Conservation (phyloP, 2,113 vertebrate genomes). For the Galeopterus variegatus region DNA sequence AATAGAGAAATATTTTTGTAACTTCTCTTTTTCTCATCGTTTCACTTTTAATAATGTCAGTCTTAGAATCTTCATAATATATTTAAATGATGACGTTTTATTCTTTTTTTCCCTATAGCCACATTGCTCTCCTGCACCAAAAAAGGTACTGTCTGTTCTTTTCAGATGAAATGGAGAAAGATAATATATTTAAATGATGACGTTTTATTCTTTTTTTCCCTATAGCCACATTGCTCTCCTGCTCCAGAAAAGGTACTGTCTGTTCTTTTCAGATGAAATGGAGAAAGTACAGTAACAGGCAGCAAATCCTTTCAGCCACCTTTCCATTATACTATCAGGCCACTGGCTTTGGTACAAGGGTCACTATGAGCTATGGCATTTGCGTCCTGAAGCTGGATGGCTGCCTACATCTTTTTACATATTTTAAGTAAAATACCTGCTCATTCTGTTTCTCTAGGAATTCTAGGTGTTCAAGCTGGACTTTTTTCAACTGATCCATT, state of each 20-base stretch:
- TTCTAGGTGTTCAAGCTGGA: slow-evolving; percentile 96
- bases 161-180: background rate
- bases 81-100: background rate
- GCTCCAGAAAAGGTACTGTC: background rate
- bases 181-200: background rate
- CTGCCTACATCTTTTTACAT: background rate
- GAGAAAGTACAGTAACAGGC: background rate
- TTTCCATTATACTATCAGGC: background rate
- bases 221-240: background rate
- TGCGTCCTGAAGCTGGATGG: background rate
- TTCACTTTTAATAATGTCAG: background rate
- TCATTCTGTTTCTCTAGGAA: slow-evolving; percentile 98
- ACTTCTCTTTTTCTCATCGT: background rate
- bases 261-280: background rate
- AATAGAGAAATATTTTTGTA: slow-evolving; percentile 1
- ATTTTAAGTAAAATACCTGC: slow-evolving; percentile 92
- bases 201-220: background rate
- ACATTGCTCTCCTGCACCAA: background rate
- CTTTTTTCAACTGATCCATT: slow-evolving; percentile 98
- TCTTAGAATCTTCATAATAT: background rate
- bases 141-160: background rate
- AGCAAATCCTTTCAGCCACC: background rate
- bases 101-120: background rate
- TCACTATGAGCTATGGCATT: fast-evolving
- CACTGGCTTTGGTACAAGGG: background rate